These are phyloP conservation scores for Pogonocherus hispidulus DNA, from an alignment of 2,888 invertebrate genomes.

Conservation along the genomic window DNA sequence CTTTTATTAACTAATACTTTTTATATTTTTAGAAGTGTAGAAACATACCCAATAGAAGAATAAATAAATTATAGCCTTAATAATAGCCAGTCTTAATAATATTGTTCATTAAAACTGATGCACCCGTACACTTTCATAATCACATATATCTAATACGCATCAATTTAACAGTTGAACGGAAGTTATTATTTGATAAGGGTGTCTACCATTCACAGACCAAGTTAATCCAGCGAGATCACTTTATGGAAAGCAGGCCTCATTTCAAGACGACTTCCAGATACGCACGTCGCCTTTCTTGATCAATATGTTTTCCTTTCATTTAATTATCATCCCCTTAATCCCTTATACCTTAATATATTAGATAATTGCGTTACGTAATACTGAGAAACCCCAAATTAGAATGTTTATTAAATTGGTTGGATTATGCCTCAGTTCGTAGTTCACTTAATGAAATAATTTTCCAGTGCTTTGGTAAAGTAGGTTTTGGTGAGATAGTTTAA, in stretches of 20 bases:
- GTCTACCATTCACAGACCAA: neutral
- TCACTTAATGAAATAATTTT: constrained; percentile 9
- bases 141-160: constrained; percentile 3
- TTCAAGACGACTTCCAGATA: neutral
- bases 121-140: neutral
- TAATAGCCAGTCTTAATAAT: too few species aligned
- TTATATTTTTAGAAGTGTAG: too few species aligned
- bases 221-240: neutral
- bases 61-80: too few species aligned
- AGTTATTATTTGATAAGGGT: constrained; percentile 8
- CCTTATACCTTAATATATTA: constrained; percentile 11
- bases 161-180: constrained; percentile 6
- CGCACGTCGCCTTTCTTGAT: constrained; percentile 15
- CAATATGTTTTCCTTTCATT: constrained; percentile 29
- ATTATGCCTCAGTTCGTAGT: neutral
- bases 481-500: too few species aligned
- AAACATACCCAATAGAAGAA: too few species aligned
- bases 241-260: constrained; percentile 4
- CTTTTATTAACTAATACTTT: too few species aligned
- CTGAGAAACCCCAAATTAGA: constrained; percentile 20
- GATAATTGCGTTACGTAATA: constrained; percentile 18
- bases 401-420: constrained; percentile 22
- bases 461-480: neutral
- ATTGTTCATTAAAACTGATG: neutral
- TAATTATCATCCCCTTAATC: constrained; percentile 21